phyloP scores from a whole-genome alignment of 2,797 vertebrate genomes.

The Brotogeris chrysoptera region DNA sequence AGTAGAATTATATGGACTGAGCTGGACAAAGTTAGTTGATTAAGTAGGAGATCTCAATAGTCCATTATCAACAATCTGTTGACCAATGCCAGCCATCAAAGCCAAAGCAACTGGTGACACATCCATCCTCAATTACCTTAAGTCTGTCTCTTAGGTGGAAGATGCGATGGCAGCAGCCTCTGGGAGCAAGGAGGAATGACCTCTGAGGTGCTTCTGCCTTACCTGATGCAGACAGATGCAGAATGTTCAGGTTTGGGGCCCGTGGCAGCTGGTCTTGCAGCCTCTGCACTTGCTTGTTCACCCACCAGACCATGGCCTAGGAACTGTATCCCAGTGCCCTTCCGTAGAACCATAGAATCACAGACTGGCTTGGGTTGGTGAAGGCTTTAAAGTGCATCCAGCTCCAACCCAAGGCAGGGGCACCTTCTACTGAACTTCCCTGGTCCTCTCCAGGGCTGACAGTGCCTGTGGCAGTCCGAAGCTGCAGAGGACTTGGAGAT shows the following conservation, averaged over 20 bases:
- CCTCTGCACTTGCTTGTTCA: neutral
- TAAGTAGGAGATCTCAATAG: neutral
- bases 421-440: neutral
- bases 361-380: neutral
- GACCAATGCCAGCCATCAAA: neutral
- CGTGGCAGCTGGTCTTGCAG: neutral
- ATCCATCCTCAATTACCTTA: neutral
- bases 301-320: neutral
- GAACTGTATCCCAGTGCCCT: fast-evolving
- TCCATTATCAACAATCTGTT: neutral
- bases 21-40: neutral
- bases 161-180: neutral
- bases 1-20: neutral
- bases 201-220: neutral
- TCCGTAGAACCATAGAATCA: neutral
- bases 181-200: neutral
- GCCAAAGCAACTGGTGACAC: neutral
- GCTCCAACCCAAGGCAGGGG: neutral
- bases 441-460: neutral
- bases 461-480: neutral
- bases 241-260: too few species aligned
- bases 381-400: neutral
- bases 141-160: neutral
- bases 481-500: neutral
- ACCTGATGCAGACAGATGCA: neutral